Evolutionary conservation across 92 coral and sea anemone species (phyloP).

Genomic region (Metridium senile): DNA sequence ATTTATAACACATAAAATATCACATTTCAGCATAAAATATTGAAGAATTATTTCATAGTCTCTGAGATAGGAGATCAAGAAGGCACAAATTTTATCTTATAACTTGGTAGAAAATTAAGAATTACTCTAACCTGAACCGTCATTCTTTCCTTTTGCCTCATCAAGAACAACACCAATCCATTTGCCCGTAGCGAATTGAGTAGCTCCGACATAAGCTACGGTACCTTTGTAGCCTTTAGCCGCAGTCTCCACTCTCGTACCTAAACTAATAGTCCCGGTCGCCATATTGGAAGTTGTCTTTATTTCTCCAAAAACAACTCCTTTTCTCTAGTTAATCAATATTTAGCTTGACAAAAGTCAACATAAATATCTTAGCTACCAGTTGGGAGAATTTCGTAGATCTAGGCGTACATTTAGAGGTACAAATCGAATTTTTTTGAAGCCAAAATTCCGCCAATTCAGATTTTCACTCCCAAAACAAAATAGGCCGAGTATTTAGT

Average conservation of each 20-base stretch:
- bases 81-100: too few relatives aligned
- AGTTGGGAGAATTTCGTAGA: not conserved
- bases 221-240: constrained; percentile 90
- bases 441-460: not conserved
- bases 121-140: constrained; percentile 96
- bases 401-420: not conserved
- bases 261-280: constrained; percentile 65
- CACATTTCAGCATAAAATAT: too few relatives aligned
- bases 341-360: not conserved
- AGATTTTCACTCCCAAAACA: constrained; percentile 42
- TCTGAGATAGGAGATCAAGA: too few relatives aligned
- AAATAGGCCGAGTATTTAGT: constrained; percentile 23
- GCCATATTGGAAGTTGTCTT: constrained; percentile 51
- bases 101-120: too few relatives aligned
- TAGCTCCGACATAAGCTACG: constrained; percentile 94
- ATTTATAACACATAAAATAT: too few relatives aligned
- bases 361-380: not conserved
- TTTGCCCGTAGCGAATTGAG: constrained; percentile 95
- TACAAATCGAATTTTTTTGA: not conserved
- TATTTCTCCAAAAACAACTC: not conserved
- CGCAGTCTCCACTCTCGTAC: constrained; percentile 86
- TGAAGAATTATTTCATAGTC: too few relatives aligned
- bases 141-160: constrained; percentile 94
- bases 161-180: constrained; percentile 98
- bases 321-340: not conserved